These are phyloP conservation scores for Nothoprocta pentlandii DNA, from an alignment of 2,113 vertebrate genomes.

Conservation along the genomic window DNA sequence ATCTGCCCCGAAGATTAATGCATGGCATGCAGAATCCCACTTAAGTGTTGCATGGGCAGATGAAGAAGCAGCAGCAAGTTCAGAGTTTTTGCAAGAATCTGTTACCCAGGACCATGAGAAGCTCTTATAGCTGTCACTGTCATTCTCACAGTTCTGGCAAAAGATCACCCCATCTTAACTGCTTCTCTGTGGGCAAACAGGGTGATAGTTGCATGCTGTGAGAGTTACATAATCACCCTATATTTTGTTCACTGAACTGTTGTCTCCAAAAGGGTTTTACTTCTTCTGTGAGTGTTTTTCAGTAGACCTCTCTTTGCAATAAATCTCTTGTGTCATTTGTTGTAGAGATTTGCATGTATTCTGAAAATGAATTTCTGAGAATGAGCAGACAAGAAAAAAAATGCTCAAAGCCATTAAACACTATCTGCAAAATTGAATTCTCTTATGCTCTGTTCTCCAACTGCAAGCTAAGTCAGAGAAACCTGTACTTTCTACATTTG, in stretches of 20 bases:
- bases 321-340: not conserved
- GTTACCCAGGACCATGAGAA: not conserved
- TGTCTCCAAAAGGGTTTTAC: not conserved
- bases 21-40: not conserved
- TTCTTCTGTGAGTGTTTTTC: not conserved
- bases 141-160: not conserved
- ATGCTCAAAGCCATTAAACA: not conserved
- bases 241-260: not conserved
- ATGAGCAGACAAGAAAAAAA: not conserved
- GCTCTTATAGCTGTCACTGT: not conserved
- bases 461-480: not conserved
- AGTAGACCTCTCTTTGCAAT: not conserved
- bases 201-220: not conserved
- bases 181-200: slow-evolving; percentile 5
- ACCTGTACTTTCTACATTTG: not conserved
- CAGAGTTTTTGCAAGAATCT: not conserved
- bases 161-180: not conserved
- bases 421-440: not conserved
- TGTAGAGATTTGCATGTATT: not conserved
- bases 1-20: not conserved
- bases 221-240: slow-evolving; percentile 1
- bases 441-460: not conserved
- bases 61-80: not conserved
- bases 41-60: not conserved
- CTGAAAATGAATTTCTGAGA: not conserved